Base-by-base conservation (phyloP, 2,888 invertebrate species). In the Volucella zonaria region DNA sequence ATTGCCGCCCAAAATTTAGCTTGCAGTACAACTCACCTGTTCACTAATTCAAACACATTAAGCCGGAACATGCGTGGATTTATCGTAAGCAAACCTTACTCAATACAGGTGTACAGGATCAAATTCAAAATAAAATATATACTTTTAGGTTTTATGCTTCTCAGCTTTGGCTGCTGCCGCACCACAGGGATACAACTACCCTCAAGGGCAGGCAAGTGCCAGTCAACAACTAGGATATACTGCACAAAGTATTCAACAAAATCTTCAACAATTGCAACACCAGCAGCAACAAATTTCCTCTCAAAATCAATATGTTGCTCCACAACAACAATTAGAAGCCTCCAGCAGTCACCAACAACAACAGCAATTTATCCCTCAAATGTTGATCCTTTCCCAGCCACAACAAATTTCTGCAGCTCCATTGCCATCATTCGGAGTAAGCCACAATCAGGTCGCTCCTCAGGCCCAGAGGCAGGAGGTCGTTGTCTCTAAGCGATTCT, bases 161-260 rank as follows among this genome's bases (percentile, higher is more conserved):
- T 87, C 89, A 74, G 89, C 90, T 79, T 88, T 90, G 56, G 89
- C 90, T 9, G 64, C 89, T 45, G 91, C 91, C 23, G 89, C 89
- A 8, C 91, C 91, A n/a, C 91, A 91, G 87, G 91, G 91, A 71
- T 91, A 91, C 83, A 91, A 89, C 82, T 91, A 91, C 71, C 89
- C 88, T 64, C 88, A 70, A 51, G 12, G 66, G 23, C 58, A 49
- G 12, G 40, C 51, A n/a, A 14, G 59, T 10, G 11, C 42, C 18
- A 62, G 31, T 18, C 76, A 76, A 49, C 71, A 71, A 31, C 23
- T 23, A 18, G 66, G 66, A 62, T 77, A 62, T 49, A 31, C 6
- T 4, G 74, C 66, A 43, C 68, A 62, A 18, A 42, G 2, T 40
- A 62, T 67, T 23, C 73, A 47, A 23, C 59, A 58, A 18, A 71